phyloP scores from a whole-genome alignment of 35 echinoderm and acorn worm species.

The Heliocidaris tuberculata region DNA sequence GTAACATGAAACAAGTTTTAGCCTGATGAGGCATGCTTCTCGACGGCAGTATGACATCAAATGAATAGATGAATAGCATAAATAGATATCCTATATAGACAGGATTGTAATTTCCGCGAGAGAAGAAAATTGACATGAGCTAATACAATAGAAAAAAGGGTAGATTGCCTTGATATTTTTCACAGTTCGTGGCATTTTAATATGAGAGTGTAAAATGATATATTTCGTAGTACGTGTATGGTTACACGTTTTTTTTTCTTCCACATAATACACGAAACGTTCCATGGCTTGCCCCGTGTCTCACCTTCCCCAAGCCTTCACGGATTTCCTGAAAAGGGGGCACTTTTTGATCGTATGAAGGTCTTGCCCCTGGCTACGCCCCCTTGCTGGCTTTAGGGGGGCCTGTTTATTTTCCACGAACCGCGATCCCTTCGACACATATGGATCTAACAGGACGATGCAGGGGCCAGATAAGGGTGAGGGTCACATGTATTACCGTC shows the following conservation, averaged over 20 bases:
- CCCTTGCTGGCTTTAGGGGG: not conserved
- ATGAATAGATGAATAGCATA: no score
- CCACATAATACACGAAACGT: not conserved
- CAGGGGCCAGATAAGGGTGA: not conserved
- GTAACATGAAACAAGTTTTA: not conserved
- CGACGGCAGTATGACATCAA: no score
- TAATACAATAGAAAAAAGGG: not conserved
- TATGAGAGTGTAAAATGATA: not conserved
- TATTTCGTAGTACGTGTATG: not conserved
- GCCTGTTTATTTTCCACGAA: not conserved
- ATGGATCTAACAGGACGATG: not conserved
- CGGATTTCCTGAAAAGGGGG: not conserved
- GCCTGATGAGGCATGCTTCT: not conserved
- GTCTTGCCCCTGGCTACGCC: not conserved
- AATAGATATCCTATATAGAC: no score
- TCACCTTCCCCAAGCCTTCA: not conserved
- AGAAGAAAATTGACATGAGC: no score
- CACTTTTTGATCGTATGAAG: not conserved
- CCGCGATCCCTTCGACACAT: not conserved
- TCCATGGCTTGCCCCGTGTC: not conserved
- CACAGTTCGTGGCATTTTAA: not conserved
- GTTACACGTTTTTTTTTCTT: not conserved
- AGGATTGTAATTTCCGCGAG: no score
- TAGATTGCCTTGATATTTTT: not conserved
- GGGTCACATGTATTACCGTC: not conserved